A percentile compares a stretch with the other conserved stretches of the same genome.
phyloP scores from a whole-genome alignment of 2,113 vertebrate genomes.

The Chloropsis cyanopogon region DNA sequence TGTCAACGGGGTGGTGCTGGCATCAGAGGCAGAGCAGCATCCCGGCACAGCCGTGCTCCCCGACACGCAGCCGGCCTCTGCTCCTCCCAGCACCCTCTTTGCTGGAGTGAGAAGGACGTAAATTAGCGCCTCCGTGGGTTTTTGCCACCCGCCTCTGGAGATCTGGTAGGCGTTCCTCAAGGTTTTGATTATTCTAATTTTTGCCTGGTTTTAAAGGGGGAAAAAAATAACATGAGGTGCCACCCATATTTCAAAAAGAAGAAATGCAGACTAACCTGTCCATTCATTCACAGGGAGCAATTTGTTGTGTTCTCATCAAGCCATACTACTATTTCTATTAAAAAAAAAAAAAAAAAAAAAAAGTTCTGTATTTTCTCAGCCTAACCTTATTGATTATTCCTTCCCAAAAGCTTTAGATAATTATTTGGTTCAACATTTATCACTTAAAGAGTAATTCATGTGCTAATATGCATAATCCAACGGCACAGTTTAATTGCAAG shows the following conservation, averaged over 20 bases:
- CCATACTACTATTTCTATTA: not conserved
- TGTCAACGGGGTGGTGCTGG: not conserved
- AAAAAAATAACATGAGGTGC: not conserved
- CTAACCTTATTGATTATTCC: not conserved
- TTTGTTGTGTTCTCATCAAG: not conserved
- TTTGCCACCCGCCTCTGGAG: not conserved
- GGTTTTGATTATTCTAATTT: not conserved
- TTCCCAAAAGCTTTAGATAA: not conserved
- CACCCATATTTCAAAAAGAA: not conserved
- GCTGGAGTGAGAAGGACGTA: not conserved
- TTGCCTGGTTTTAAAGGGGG: not conserved
- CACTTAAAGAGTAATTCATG: not conserved
- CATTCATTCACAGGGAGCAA: not conserved
- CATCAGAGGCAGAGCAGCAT: not conserved
- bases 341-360: not conserved
- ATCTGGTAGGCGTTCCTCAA: not conserved
- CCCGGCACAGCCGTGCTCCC: accelerated
- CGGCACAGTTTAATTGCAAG: not conserved
- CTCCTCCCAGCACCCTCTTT: not conserved
- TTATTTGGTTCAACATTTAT: not conserved
- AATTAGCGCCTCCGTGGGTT: not conserved
- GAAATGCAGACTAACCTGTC: not conserved
- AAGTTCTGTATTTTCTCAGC: not conserved
- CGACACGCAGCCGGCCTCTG: accelerated
- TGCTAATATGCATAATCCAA: not conserved